Base-by-base conservation (phyloP, 2,888 invertebrate species). In the Diarsia mendica region DNA sequence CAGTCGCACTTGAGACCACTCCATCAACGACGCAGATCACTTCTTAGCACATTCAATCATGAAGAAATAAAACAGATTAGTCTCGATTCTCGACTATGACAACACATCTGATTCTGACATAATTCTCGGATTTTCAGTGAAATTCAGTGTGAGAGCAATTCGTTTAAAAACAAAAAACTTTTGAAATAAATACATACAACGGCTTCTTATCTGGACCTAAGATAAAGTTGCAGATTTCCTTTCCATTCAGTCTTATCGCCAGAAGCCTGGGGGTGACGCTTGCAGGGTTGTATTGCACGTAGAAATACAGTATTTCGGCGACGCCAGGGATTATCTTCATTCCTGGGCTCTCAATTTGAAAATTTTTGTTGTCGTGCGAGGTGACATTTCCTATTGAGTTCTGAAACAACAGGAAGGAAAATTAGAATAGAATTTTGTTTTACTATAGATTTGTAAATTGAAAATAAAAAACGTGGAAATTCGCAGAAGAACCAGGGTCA, bases 381-480 rank as follows among this genome's bases (percentile, higher is more conserved):
- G 96, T 94, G 0, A 97, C 96, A 79, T 97, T 97, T 0, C 97
- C 97, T 67, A 97, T 96, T 95, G 97, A 97, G 85, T 97, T 97
- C 97, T 97, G 93, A 18, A 86, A 55, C 8, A 48, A 2, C 33
- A 9, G 8, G 28, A 2, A 63, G n/a, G 8, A 63, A 61, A 9
- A n/a, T n/a, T 63, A 39, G 2, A 11, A 39, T 39, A 20, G 20
- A 6, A 5, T 39, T 61, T 10, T 51, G 20, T 20, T 53, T 53
- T 53, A 53, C 9, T n/a, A 51, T 20, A 51, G 39, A 39, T 28
- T 28, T 28, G 28, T 28, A 28, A 28, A 28, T 28, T 2, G 28
- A 28, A 28, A 28, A 28, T 28, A 2, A 28, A 28, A 28, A 28
- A 28, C 2, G 28, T 28, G 28, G 28, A 28, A 28, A 28, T 28